Base-by-base conservation (phyloP, 2,113 vertebrate genomes). In the Prochilodus magdalenae region DNA sequence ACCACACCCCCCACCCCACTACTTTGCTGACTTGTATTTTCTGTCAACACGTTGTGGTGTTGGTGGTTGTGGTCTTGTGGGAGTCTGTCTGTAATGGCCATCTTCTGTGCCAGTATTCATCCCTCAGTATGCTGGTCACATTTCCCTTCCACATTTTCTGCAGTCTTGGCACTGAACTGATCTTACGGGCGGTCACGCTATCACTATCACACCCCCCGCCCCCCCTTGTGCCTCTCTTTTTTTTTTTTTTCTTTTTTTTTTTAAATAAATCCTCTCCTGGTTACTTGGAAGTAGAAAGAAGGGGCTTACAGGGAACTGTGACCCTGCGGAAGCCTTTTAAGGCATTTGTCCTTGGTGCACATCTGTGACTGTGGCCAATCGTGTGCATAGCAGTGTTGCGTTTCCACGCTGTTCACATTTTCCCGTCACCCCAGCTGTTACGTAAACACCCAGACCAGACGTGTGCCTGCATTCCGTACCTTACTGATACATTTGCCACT, bases 81-180 rank as follows among this genome's bases (percentile, higher is more conserved):
- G 75, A 71, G 66, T 16, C 14, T 53, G 53, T 70, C 51, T 82
- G 27, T 63, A n/a, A 76, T 70, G 51, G 47, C 27, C 15, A 18
- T 33, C 26, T 82, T 57, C 26, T 71, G 47, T 69, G 67, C 73
- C 73, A 73, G 67, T 18, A 44, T 22, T 70, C 3, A 13, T 73
- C 27, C 47, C 36, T 60, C 33, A 20, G 40, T 72, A 84, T 67
- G 63, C 75, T 71, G 60, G 27, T 53, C 51, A 33, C 65, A 59
- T 84, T 70, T 47, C n/a, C 13, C 55, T 40, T 14, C 53, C 53
- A 24, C 77, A 1, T 20, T 14, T 69, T 79, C 65, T 60, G 51
- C 80, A 82, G 76, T 63, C 27, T 76, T 84, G 83, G 75, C 82
- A 72, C 69, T 15, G 67, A 62, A 57, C 8, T 76, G 62, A 81